phyloP scores from a whole-genome alignment of 2,888 invertebrate genomes.

The Poecilus cupreus region DNA sequence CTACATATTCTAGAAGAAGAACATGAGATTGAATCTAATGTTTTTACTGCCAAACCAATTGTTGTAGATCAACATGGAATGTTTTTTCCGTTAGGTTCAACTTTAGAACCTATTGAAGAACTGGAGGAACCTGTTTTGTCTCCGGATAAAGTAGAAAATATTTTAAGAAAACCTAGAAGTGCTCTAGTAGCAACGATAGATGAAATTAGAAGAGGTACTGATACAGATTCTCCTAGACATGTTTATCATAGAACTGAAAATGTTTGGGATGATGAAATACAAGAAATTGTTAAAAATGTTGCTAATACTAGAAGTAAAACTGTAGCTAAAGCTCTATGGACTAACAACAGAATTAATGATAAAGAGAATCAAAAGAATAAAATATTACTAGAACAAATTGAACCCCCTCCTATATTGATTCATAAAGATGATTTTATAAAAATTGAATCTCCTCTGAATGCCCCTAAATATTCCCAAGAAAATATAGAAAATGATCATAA shows the following conservation, averaged over 20 bases:
- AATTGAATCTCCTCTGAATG: too few species aligned
- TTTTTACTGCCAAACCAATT: constrained; percentile 77
- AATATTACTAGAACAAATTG: neutral
- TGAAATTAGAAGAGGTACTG: constrained; percentile 77
- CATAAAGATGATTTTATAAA: constrained; percentile 21
- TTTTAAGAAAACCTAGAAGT: constrained; percentile 67
- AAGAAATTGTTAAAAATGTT: constrained; percentile 33
- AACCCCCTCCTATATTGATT: neutral
- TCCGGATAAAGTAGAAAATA: constrained; percentile 58
- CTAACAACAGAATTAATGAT: neutral
- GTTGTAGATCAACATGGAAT: constrained; percentile 75
- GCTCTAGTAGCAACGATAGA: constrained; percentile 79
- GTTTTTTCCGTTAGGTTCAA: constrained; percentile 72
- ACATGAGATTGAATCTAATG: constrained; percentile 65
- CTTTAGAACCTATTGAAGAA: constrained; percentile 77
- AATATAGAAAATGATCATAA: constrained; percentile 34
- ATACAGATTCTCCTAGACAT: constrained; percentile 76
- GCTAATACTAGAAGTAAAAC: neutral
- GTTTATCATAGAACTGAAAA: constrained; percentile 76
- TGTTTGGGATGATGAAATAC: constrained; percentile 71
- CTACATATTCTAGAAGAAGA: constrained; percentile 61
- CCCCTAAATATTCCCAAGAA: neutral
- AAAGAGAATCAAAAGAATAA: constrained; percentile 46
- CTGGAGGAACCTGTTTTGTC: constrained; percentile 72
- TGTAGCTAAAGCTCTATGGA: constrained; percentile 53